Evolutionary conservation across 2,888 invertebrate species (phyloP), one percentile per base, ranked within the genome.

Genomic region (Melieria omissa): DNA sequence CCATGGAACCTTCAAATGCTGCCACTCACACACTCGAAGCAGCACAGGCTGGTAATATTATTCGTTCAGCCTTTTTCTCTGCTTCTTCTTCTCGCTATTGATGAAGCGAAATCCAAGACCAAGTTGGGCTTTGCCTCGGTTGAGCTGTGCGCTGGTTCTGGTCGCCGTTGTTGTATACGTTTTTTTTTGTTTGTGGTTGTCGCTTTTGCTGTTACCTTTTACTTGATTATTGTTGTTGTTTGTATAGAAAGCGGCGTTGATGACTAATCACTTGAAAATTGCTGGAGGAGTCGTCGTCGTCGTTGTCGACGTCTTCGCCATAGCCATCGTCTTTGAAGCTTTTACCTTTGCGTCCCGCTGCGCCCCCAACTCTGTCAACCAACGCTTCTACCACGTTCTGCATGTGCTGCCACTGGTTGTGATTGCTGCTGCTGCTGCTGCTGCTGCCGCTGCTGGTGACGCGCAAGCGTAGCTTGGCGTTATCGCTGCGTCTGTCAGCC

Each of bases 221-320:
- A 29, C 29, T 29, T 29, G 29, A 29, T 29, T 29, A 29, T 29
- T 29, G 29, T 29, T 29, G 29, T 29, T 29, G 29, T 29, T 29
- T 29, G 29, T 29, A 29, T 29, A 29, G 29, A 29, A 5, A 8
- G 65, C 55, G 14, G 47, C 63, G 63, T 63, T 63, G 69, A 69
- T 69, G 69, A 69, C 69, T 69, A 69, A 69, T 69, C 69, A 63
- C 57, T 63, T 69, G 69, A 69, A 69, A 69, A 63, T 69, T 63
- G 63, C 29, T 29, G 29, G 29, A 29, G 29, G 29, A 29, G 29
- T 29, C 29, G 29, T 16, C 16, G 16, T 16, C 16, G 16, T 29
- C 29, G 29, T 29, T 29, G 29, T 29, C 29, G 29, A 29, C 29
- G 29, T 29, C 29, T 29, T 29, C 29, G 29, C 29, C 29, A 29